Conservation (phyloP, 2,113 vertebrate species). For the Rhinolophus ferrumequinum region DNA sequence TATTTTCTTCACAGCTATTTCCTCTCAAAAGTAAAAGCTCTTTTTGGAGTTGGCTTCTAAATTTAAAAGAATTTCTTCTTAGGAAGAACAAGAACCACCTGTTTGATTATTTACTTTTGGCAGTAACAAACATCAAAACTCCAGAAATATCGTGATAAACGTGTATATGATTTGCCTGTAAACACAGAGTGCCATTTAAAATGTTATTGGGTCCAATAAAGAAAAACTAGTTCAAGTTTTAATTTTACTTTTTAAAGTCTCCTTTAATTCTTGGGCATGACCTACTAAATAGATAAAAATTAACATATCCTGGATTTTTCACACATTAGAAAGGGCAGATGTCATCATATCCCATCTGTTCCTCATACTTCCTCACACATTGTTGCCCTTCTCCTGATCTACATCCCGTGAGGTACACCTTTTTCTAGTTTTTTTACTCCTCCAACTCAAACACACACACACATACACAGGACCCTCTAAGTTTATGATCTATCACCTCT, state of each 20-base stretch:
- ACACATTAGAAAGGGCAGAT: not conserved
- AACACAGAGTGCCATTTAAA: slow-evolving; percentile 46
- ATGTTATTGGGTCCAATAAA: not conserved
- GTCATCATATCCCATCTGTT: not conserved
- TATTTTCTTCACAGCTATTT: not conserved
- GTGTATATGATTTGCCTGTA: slow-evolving; percentile 12
- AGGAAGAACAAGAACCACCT: not conserved
- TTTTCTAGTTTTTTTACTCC: not conserved
- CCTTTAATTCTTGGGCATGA: not conserved
- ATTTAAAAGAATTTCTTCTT: slow-evolving; percentile 20
- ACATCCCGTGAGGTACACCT: not conserved
- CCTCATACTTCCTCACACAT: not conserved
- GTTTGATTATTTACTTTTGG: slow-evolving; percentile 3
- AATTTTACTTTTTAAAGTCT: not conserved
- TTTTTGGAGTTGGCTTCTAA: not conserved
- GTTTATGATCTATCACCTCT: not conserved
- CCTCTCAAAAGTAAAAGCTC: not conserved
- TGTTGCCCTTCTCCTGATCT: not conserved
- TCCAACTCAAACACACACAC: not conserved
- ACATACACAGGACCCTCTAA: not conserved
- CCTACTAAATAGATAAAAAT: not conserved
- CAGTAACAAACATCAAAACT: slow-evolving; percentile 41
- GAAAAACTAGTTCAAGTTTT: slow-evolving; percentile 46
- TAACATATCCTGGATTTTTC: not conserved
- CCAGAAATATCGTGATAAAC: not conserved